Base-by-base conservation (phyloP, 2,113 vertebrate genomes). In the Gallinago paraguaiae region DNA sequence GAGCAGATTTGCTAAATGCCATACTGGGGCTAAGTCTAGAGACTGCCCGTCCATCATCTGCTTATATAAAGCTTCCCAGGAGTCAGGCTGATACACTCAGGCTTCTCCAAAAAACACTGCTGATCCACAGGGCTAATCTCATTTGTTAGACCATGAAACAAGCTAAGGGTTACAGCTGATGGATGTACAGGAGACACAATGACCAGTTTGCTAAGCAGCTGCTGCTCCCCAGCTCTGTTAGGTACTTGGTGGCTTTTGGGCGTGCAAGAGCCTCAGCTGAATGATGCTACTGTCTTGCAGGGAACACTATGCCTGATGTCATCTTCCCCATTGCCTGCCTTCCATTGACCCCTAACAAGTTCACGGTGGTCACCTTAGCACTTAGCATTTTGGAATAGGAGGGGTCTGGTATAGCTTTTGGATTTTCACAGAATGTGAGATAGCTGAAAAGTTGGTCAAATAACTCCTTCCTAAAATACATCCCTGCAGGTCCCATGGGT, bases 41-140 rank as follows among this genome's bases (percentile, higher is more conserved):
- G 48, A 50, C 43, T 82, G 27, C 33, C 57, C 51, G 65, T 64
- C 70, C 48, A 15, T 18, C 43, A 37, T 51, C 63, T 70, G 43
- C 60, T 90, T 70, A n/a, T 28, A 65, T 14, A 78, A 92, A 95
- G 43, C 64, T 90, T 84, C 68, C 43, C 56, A 82, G 68, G 79
- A 92, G 59, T 46, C 54, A 70, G 24, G 23, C 39, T 96, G 68
- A 67, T 35, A 75, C 8, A 17, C 46, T 54, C 63, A 59, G 63
- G 61, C 74, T 91, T 75, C 82, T 60, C 70, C 1, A 2, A 53
- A 86, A 90, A 92, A 68, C 60, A 57, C 0, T 67, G 56, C 63
- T 86, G 45, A 80, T 91, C 78, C 82, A 69, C 3, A 86, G 63
- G 56, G 79, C 82, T 94, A 85, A 96, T 88, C 63, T 92, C 25